Percentiles rank a stretch among this genome's conserved stretches.
Evolutionary conservation across 2,113 vertebrate species (phyloP).

Genomic region (Chloroceryle aenea): DNA sequence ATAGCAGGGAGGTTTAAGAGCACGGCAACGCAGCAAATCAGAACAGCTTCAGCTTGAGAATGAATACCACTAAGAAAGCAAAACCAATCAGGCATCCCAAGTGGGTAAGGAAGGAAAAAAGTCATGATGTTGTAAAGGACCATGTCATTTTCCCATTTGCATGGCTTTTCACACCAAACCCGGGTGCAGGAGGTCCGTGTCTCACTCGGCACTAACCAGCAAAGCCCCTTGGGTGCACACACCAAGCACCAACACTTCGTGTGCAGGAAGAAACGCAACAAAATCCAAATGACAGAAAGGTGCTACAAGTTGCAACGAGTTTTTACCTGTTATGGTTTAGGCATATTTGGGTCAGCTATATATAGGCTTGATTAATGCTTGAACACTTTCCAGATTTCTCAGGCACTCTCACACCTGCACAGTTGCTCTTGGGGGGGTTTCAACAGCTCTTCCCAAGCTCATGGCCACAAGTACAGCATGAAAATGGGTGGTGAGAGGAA

Average conservation of each 20-base stretch:
- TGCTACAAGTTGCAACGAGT: not conserved
- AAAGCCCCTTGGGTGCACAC: rapidly evolving
- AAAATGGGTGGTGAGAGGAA: not conserved
- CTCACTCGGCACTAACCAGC: not conserved
- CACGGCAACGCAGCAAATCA: not conserved
- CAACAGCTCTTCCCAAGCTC: not conserved
- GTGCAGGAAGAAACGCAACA: not conserved
- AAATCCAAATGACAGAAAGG: not conserved
- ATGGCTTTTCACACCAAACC: not conserved
- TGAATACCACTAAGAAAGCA: not conserved
- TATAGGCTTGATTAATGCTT: too few species aligned
- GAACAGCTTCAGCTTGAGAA: too few species aligned
- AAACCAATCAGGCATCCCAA: not conserved
- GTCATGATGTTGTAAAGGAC: not conserved
- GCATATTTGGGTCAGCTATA: too few species aligned
- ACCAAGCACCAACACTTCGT: rapidly evolving
- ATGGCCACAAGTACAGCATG: rapidly evolving
- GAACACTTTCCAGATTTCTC: not conserved
- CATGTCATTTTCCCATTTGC: not conserved
- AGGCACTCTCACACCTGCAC: too few species aligned
- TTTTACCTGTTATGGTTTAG: not conserved
- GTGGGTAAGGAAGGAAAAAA: not conserved
- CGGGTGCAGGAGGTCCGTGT: rapidly evolving
- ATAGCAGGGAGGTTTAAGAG: not conserved
- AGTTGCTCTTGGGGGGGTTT: not conserved